Evolutionary conservation across 2,888 invertebrate species (phyloP).

Genomic region (Toxonevra muliebris): DNA sequence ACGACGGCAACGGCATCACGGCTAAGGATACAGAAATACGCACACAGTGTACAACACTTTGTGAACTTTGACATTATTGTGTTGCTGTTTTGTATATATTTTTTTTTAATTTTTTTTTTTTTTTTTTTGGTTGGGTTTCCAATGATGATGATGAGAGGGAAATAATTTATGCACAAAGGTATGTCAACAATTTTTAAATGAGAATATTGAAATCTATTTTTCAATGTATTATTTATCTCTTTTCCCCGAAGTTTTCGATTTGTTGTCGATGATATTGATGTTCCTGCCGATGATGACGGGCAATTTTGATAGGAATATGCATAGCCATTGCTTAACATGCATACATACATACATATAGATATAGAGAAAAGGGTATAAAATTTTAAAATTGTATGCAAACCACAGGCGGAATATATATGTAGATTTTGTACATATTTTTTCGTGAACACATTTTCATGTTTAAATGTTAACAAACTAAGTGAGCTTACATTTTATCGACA

Average conservation of each 20-base stretch:
- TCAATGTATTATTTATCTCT: not conserved
- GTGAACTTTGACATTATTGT: conserved; percentile 20
- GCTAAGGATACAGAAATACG: not conserved
- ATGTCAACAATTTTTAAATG: conserved; percentile 19
- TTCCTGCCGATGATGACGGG: conserved; percentile 13
- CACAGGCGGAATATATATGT: too few relatives aligned
- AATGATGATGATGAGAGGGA: not conserved
- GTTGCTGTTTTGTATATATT: not conserved
- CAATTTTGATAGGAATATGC: conserved; percentile 14
- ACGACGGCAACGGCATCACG: too few relatives aligned
- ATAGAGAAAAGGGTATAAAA: not conserved
- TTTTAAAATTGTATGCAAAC: too few relatives aligned
- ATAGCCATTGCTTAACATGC: not conserved
- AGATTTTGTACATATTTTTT: not conserved
- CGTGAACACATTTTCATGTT: not conserved
- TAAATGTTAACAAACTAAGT: not conserved
- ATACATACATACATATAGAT: not conserved
- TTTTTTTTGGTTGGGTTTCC: not conserved
- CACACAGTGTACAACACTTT: too few relatives aligned
- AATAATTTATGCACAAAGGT: conserved; percentile 25
- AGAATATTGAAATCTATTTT: conserved; percentile 9
- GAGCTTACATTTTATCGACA: not conserved
- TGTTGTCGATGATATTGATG: conserved; percentile 9
- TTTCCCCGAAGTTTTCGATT: not conserved
- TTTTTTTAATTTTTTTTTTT: not conserved